phyloP scores from a whole-genome alignment of 2,113 vertebrate species.

The Aldabrachelys gigantea region DNA sequence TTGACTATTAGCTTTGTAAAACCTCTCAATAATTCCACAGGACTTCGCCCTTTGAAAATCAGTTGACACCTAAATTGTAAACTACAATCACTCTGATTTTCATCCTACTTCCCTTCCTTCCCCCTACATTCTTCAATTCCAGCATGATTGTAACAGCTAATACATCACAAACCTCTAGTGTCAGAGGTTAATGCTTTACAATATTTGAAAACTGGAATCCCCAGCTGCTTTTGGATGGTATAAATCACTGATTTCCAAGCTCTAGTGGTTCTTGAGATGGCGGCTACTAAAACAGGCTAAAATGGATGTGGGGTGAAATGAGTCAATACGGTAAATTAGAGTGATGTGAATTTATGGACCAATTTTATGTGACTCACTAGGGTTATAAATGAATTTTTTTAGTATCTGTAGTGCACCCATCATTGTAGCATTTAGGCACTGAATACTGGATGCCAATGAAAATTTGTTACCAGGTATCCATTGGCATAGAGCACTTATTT shows the following conservation, averaged over 20 bases:
- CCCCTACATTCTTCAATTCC: not conserved
- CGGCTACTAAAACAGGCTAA: not conserved
- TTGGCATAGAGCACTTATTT: accelerated
- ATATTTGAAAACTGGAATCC: not conserved
- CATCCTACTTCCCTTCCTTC: not conserved
- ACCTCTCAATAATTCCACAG: not conserved
- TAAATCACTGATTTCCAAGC: not conserved
- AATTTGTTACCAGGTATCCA: not conserved
- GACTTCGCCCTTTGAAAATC: not conserved
- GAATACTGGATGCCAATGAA: not conserved
- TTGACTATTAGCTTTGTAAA: not conserved
- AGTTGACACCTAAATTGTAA: not conserved
- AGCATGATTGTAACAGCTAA: not conserved
- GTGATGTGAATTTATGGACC: not conserved
- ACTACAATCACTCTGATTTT: not conserved
- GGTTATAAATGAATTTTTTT: not conserved
- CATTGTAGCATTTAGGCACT: not conserved
- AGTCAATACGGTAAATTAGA: not conserved
- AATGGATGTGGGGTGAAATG: not conserved
- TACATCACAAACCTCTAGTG: not conserved
- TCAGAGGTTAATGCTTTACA: constrained; percentile 6
- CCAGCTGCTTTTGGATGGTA: not conserved
- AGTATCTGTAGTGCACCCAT: not conserved
- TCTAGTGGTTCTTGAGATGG: not conserved
- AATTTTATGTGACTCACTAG: not conserved